Evolutionary conservation across 1,140 invertebrate genomes (phyloP), one percentile per base, ranked within the genome.

Genomic region (Sesamia nonagrioides): DNA sequence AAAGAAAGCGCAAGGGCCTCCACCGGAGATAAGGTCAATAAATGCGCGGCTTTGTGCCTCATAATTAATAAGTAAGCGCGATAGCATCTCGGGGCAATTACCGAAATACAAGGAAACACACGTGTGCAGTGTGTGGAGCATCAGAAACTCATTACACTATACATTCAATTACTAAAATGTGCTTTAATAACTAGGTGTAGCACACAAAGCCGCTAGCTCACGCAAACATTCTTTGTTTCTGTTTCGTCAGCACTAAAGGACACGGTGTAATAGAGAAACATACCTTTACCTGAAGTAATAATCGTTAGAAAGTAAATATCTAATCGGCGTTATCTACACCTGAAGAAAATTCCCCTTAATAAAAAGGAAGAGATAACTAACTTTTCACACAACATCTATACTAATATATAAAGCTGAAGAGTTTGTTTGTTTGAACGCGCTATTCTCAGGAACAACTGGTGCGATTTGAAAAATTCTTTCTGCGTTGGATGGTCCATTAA

Each of bases 11-110:
- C 82, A 84, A 88, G 88, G 86, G 87, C 85, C 35, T 42, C 80
- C 83, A 88, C 91, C 91, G 90, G 91, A 89, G 91, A 93, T 93
- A 92, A 89, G 89, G 89, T 90, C 88, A 88, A 89, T 92, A 91
- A 93, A 90, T 89, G 88, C 85, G 88, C 86, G 85, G 82, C 84
- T 87, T 76, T 79, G 78, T 80, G 78, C 72, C 80, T 88, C 86
- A 86, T 92, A 91, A 93, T 92, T 91, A 92, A 92, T 93, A 93
- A 86, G 68, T 85, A 69, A 56, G 58, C 78, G 78, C 78, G 85
- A 89, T 89, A 89, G 37, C 78, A 86, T 89, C 86, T 82, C 74
- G 60, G 77, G 78, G 80, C 84, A 87, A 88, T 91, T 89, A 90
- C 88, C 84, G 75, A 89, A 89, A 90, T 88, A 88, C 82, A 86